Evolutionary conservation across 2,888 invertebrate species (phyloP).

Genomic region (Tineola bisselliella): DNA sequence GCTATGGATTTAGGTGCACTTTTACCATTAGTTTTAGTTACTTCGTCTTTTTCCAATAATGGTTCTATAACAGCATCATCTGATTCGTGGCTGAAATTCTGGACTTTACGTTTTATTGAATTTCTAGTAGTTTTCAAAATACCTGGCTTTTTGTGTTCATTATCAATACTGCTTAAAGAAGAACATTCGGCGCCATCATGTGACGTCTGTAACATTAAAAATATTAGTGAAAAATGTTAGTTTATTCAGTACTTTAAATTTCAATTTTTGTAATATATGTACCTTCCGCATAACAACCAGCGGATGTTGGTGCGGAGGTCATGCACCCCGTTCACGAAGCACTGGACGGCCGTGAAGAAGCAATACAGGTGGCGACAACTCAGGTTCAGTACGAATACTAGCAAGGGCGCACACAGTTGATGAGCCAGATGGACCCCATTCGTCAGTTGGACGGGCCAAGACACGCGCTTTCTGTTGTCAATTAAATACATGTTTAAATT

Average conservation of each 20-base stretch:
- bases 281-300: constrained; percentile 57
- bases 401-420: constrained; percentile 69
- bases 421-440: constrained; percentile 72
- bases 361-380: constrained; percentile 57
- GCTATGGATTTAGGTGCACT: constrained; percentile 30
- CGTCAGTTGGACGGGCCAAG: constrained; percentile 73
- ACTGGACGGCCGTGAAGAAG: constrained; percentile 61
- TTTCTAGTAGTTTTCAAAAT: constrained; percentile 55
- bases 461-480: constrained; percentile 67
- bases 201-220: constrained; percentile 41
- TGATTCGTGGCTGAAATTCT: constrained; percentile 43
- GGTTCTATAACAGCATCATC: constrained; percentile 57
- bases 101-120: constrained; percentile 49
- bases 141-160: constrained; percentile 47
- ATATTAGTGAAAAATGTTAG: not conserved
- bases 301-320: constrained; percentile 56
- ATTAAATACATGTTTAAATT: not conserved
- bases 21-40: not conserved
- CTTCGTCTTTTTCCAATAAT: constrained; percentile 42
- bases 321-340: constrained; percentile 66
- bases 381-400: constrained; percentile 49
- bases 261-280: not conserved
- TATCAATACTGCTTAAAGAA: constrained; percentile 53
- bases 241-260: not conserved
- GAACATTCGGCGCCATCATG: constrained; percentile 50